These are phyloP conservation scores for Blennius ocellaris DNA, from an alignment of 2,113 vertebrate species.

Conservation along the genomic window DNA sequence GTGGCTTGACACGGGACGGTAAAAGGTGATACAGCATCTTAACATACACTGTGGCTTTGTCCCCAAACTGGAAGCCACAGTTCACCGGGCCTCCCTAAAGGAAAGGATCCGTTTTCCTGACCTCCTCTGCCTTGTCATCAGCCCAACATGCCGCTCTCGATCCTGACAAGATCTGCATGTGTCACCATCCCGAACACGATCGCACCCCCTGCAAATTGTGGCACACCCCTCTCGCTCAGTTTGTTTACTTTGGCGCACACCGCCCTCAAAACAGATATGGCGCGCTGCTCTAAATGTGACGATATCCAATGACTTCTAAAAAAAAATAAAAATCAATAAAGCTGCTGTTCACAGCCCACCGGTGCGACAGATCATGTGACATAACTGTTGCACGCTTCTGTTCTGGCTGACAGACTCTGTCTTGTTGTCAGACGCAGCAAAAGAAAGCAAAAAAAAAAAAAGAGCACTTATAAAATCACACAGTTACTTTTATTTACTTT, in stretches of 20 bases:
- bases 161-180: constrained; percentile 70
- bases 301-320: constrained; percentile 53
- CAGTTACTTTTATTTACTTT: constrained; percentile 62
- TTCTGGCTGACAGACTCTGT: constrained; percentile 54
- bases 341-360: constrained; percentile 61
- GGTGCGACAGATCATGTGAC: constrained; percentile 47
- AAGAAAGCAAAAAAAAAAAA: constrained; percentile 58
- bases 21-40: constrained; percentile 71
- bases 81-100: constrained; percentile 53
- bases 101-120: constrained; percentile 61
- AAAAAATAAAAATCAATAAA: constrained; percentile 74
- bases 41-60: constrained; percentile 66
- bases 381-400: constrained; percentile 33
- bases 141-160: constrained; percentile 49
- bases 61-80: constrained; percentile 70
- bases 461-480: constrained; percentile 51
- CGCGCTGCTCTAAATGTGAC: constrained; percentile 56
- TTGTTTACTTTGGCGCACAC: constrained; percentile 61
- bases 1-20: constrained; percentile 66
- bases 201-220: constrained; percentile 14
- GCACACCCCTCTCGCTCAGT: not conserved
- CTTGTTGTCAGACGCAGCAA: constrained; percentile 61
- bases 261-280: constrained; percentile 61
- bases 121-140: constrained; percentile 74
- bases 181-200: constrained; percentile 37